Evolutionary conservation across 2,888 invertebrate species (phyloP).

Genomic region (Pristionchus mayeri): DNA sequence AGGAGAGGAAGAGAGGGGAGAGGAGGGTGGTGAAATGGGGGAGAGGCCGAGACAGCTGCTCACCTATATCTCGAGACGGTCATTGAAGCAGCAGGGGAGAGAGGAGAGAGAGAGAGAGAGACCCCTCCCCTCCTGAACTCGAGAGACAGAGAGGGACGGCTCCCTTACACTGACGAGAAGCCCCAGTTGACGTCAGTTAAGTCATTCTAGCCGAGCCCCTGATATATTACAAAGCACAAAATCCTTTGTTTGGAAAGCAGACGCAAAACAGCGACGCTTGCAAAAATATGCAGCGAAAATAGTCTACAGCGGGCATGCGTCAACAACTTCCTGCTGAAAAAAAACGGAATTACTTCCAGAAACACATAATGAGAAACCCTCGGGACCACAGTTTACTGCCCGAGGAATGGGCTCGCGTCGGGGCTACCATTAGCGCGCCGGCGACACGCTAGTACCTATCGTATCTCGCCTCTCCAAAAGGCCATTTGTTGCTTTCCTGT

Average conservation of each 20-base stretch:
- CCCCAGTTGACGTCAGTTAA: conserved; percentile 28
- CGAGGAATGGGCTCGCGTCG: no score
- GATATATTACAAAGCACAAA: conserved; percentile 8
- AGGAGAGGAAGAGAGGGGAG: neutral
- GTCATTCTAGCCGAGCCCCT: conserved; percentile 12
- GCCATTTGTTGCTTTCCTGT: no score
- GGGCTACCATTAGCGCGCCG: no score
- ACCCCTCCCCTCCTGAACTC: neutral
- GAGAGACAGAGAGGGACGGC: neutral
- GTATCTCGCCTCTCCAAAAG: no score
- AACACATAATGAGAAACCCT: no score
- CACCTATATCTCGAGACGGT: neutral
- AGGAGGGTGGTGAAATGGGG: conserved; percentile 11
- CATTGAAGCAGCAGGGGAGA: conserved; percentile 7
- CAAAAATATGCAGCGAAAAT: no score
- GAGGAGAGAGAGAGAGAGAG: no score
- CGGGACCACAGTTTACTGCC: no score
- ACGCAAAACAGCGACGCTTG: neutral
- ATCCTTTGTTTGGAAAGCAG: neutral
- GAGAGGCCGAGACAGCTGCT: conserved; percentile 21
- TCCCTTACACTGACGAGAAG: conserved; percentile 33
- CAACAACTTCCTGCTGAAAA: no score
- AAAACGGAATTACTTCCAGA: no score
- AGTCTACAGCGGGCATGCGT: no score
- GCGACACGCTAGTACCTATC: no score